Evolutionary conservation across 2,888 invertebrate genomes (phyloP), one percentile per base, ranked within the genome.

Genomic region (Metacarcinus magister): DNA sequence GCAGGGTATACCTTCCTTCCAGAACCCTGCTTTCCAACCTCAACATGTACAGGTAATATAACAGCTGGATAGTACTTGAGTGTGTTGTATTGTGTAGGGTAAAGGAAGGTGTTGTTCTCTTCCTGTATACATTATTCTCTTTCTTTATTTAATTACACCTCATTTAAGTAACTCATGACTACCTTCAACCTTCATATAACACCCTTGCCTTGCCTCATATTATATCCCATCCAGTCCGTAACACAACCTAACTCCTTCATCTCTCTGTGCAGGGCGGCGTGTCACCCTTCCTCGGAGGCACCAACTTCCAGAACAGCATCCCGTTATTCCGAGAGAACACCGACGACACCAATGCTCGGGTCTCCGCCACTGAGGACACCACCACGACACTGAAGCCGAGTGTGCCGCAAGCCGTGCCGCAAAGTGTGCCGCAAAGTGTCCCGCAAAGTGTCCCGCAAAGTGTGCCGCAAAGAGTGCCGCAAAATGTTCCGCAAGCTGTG

Each of bases 251-350:
- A 75, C 67, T 75, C 67, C 23, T 23, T 75, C 54, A 2, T 91
- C 44, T 44, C 13, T 60, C 60, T 8, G 87, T 23, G 75, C 94
- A 94, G 39, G 60, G 60, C 13, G 67, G 32, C 44, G 39, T 19
- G 0, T 75, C 54, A 46, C 8, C 48, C 8, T 91, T 91, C 32
- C 48, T 32, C 23, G 95, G 95, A 10, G 94, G 94, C 10, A 67
- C 95, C 43, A 67, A 39, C 89, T 95, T 95, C 90, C 90, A 89
- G 67, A 93, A 90, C 90, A 0, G 39, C 60, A 90, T 95, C 93
- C 90, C 60, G 0, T 82, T 89, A 89, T 94, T 94, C 32, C 75
- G 95, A 32, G 90, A 95, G 46, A 94, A 60, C 90, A 67, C 94
- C 67, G 95, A 95, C 54, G 19, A 8, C 54, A 28, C n/a, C 8